These are phyloP conservation scores for Chrysocyon brachyurus DNA, from an alignment of 2,797 vertebrate genomes.

Conservation along the genomic window DNA sequence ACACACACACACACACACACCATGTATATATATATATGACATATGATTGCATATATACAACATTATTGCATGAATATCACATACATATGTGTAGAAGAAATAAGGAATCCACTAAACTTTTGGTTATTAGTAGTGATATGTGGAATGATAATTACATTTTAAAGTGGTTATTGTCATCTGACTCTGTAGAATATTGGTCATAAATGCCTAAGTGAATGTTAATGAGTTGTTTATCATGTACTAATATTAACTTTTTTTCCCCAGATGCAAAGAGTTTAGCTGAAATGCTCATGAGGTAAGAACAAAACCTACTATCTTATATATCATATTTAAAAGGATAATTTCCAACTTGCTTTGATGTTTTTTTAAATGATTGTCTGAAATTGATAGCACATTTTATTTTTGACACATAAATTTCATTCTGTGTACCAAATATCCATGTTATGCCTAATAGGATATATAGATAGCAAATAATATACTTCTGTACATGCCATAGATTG, in stretches of 20 bases:
- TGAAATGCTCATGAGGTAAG: constrained; percentile 99
- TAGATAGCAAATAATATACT: neutral
- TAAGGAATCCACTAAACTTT: neutral
- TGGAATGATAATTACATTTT: constrained; percentile 15
- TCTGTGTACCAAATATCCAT: neutral
- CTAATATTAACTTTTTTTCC: constrained; percentile 88
- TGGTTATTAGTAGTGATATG: constrained; percentile 4
- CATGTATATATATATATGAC: too few relatives aligned
- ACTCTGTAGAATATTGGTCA: constrained; percentile 53
- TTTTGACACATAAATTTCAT: neutral
- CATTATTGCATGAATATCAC: too few relatives aligned
- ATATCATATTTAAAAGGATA: neutral
- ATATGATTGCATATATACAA: too few relatives aligned
- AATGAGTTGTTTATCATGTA: constrained; percentile 9
- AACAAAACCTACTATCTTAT: neutral
- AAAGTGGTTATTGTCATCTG: neutral
- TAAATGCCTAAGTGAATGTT: constrained; percentile 41
- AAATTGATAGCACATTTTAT: neutral
- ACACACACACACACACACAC: too few relatives aligned
- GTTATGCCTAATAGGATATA: neutral
- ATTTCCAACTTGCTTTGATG: neutral
- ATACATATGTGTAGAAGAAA: constrained; percentile 10
- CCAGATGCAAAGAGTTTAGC: constrained; percentile 99
- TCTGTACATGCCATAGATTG: rapidly evolving
- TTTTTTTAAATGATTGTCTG: neutral